Percentiles rank a stretch among this genome's conserved stretches.
Evolutionary conservation across 2,113 vertebrate genomes (phyloP).

Genomic region (Clinocottus analis): DNA sequence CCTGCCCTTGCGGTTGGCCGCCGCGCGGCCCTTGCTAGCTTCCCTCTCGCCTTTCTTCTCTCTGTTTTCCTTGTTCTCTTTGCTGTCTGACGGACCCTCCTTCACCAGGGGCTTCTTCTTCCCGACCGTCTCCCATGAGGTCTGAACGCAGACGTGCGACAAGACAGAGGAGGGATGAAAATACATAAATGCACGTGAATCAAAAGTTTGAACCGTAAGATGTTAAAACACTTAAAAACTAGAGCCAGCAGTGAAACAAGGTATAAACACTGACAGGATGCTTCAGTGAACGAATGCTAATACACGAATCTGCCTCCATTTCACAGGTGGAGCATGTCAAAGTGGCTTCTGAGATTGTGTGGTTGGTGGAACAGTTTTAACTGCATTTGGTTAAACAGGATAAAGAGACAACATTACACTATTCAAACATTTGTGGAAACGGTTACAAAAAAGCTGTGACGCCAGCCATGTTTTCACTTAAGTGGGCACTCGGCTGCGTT

Average conservation of each 20-base stretch:
- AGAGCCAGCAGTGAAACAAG: background rate
- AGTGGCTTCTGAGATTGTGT: background rate
- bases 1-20: slow-evolving; percentile 88
- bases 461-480: background rate
- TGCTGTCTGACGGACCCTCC: slow-evolving; percentile 89
- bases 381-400: background rate
- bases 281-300: background rate
- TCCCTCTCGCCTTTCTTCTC: slow-evolving; percentile 94
- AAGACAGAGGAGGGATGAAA: background rate
- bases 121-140: slow-evolving; percentile 97
- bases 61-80: slow-evolving; percentile 90
- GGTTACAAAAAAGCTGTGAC: background rate
- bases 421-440: background rate
- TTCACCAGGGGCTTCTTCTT: slow-evolving; percentile 95
- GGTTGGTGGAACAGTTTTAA: background rate
- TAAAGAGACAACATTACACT: background rate
- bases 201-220: background rate
- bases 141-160: slow-evolving; percentile 77
- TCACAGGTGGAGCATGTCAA: background rate
- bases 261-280: background rate
- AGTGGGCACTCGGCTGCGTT: background rate
- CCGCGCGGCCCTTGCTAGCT: slow-evolving; percentile 85
- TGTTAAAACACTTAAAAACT: background rate
- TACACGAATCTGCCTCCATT: background rate
- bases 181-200: background rate